These are phyloP conservation scores for Rhombomys opimus DNA, from an alignment of 2,113 vertebrate species.

Conservation along the genomic window DNA sequence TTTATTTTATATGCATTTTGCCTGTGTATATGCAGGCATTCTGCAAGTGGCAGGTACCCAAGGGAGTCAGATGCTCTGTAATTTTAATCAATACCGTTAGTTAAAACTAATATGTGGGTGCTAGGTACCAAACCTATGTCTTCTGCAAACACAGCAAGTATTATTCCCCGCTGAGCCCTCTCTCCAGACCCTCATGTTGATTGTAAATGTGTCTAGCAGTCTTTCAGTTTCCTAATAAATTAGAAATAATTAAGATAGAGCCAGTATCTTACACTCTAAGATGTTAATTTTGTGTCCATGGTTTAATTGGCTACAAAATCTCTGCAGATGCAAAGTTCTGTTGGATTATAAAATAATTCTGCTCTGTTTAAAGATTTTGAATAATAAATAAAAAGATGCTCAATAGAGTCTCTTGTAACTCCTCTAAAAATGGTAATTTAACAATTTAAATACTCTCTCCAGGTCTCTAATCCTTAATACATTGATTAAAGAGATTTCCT, in stretches of 20 bases:
- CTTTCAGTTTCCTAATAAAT: background rate
- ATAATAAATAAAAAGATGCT: conserved; percentile 58
- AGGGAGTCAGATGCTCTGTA: background rate
- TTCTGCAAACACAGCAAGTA: background rate
- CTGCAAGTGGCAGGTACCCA: background rate
- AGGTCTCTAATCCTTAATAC: conserved; percentile 73
- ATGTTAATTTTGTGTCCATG: background rate
- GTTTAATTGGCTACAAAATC: conserved; percentile 50
- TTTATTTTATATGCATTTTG: background rate
- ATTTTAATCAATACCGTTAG: background rate
- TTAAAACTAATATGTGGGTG: background rate
- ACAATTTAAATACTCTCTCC: conserved; percentile 59
- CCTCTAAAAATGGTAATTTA: conserved; percentile 41
- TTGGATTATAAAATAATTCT: conserved; percentile 50
- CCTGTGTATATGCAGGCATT: background rate
- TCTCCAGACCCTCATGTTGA: background rate
- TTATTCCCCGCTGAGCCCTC: too few species aligned
- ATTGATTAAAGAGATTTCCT: conserved; percentile 72
- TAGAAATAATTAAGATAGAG: background rate
- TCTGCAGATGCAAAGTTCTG: conserved; percentile 54
- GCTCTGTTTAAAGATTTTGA: conserved; percentile 47
- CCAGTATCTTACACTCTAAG: background rate
- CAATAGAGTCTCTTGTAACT: conserved; percentile 15
- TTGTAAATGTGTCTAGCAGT: background rate
- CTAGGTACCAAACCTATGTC: background rate